phyloP scores from a whole-genome alignment of 2,888 invertebrate species.

The Acronicta alni region DNA sequence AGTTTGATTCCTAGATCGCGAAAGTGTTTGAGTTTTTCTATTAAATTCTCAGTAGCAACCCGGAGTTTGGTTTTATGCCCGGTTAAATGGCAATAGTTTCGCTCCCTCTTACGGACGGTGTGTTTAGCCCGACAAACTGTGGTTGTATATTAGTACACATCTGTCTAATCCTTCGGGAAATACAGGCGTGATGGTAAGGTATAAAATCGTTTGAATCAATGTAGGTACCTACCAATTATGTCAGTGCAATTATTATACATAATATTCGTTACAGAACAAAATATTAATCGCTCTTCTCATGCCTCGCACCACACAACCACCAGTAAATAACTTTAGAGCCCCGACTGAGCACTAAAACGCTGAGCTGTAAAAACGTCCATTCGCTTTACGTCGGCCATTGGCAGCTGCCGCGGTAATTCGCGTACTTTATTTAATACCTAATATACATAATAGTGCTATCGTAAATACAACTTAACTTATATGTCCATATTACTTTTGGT shows the following conservation, averaged over 20 bases:
- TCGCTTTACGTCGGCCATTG: conserved; percentile 69
- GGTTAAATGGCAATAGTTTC: no score
- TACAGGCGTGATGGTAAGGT: no score
- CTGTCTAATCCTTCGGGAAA: no score
- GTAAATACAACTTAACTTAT: conserved; percentile 51
- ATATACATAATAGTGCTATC: conserved; percentile 59
- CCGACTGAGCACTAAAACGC: conserved; percentile 72
- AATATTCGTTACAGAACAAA: neutral
- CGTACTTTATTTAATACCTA: conserved; percentile 56
- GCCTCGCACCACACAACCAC: conserved; percentile 44
- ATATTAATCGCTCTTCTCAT: conserved; percentile 10
- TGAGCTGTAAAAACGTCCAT: conserved; percentile 74
- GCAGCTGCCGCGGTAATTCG: conserved; percentile 69
- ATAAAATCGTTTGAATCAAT: no score
- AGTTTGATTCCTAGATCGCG: no score
- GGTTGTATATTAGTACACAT: no score
- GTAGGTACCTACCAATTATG: no score
- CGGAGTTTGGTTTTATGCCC: no score
- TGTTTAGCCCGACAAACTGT: no score
- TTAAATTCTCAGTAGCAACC: no score
- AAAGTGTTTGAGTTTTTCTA: no score
- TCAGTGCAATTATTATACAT: neutral
- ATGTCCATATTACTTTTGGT: conserved; percentile 37
- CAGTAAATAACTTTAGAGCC: conserved; percentile 75
- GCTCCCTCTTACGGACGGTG: no score